Conservation (phyloP, 2,888 invertebrate genomes). For the Lithodes maja region DNA sequence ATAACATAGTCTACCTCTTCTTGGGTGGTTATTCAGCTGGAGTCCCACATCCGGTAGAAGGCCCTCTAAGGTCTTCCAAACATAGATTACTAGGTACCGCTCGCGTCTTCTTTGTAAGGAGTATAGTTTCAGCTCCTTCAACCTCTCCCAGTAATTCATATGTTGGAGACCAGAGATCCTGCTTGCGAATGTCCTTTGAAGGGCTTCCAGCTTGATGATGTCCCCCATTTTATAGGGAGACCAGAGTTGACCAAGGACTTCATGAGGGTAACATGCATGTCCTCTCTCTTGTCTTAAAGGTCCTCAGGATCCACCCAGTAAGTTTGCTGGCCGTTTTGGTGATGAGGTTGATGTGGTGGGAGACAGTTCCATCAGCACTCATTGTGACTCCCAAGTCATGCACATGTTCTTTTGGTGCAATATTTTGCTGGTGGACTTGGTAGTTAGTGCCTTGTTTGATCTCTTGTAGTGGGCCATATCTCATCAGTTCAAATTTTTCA, state of each 20-base stretch:
- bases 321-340: background rate
- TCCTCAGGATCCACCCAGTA: background rate
- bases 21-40: background rate
- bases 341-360: background rate
- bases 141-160: slow-evolving; percentile 23
- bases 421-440: no score
- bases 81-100: slow-evolving; percentile 13
- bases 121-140: slow-evolving; percentile 5
- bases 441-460: no score
- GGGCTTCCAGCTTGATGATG: background rate
- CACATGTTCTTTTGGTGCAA: slow-evolving; percentile 12
- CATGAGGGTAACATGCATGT: background rate
- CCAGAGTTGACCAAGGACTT: slow-evolving; percentile 14
- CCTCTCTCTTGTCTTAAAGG: background rate
- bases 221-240: background rate
- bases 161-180: slow-evolving; percentile 1
- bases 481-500: no score
- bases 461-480: no score
- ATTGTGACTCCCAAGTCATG: no score
- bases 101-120: slow-evolving; percentile 18
- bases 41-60: background rate
- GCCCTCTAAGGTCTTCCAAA: background rate
- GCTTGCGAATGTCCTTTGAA: background rate
- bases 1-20: no score
- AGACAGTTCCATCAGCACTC: slow-evolving; percentile 7